Evolutionary conservation across 2,797 vertebrate species (phyloP), one percentile per base, ranked within the genome.

Genomic region (Potorous gilbertii): DNA sequence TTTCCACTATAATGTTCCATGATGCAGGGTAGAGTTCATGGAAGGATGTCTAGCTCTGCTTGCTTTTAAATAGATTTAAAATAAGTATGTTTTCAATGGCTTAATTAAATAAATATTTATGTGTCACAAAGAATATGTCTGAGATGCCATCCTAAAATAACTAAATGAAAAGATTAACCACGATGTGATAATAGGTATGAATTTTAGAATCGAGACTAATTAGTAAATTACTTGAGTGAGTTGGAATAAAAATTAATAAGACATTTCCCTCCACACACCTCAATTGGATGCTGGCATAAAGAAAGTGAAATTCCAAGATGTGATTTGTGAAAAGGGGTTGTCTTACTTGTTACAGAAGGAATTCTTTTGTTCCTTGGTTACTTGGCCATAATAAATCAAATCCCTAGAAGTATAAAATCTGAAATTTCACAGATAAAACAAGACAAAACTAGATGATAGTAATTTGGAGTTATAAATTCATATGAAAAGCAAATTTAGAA

Each of bases 291-390:
- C 21, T 93, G 46, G 94, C 87, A 90, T 1, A 91, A 24, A 92
- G 34, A 93, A 93, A 3, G 16, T 0, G 46, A 87, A 50, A 92
- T 8, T 31, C 18, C 16, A 94, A 0, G 16, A 29, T 91, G 91
- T 95, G 90, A 94, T 90, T 90, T 94, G 54, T 46, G 54, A 97
- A 90, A 50, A n/a, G 57, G 54, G 50, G 31, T 12, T 13, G 3
- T 14, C 59, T 62, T 34, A 62, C 29, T 62, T 62, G 11, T 62
- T 62, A 14, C 31, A 62, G 12, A 14, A 62, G 59, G 3, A 62
- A 62, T 62, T 62, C 29, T 62, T 62, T 62, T 62, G 3, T 62
- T 62, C 0, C 12, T 62, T 62, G 59, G 0, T 1, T 34, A 62
- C 8, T 62, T 62, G 13, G 3, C 12, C 31, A 8, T 62, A 62